Evolutionary conservation across 2,888 invertebrate species (phyloP).

Genomic region (Cetonia aurata): DNA sequence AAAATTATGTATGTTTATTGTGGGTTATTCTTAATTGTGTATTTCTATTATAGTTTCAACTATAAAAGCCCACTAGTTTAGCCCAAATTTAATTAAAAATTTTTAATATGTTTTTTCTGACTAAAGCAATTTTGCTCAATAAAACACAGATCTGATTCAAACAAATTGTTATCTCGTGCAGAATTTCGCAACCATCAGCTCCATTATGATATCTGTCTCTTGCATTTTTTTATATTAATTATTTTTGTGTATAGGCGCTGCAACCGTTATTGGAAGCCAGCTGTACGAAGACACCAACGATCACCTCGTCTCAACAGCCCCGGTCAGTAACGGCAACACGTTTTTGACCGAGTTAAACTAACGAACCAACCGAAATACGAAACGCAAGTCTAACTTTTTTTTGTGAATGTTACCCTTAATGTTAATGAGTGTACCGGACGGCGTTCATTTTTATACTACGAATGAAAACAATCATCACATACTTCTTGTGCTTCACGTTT

Average conservation of each 20-base stretch:
- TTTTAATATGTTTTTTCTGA: not conserved
- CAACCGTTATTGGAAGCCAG: conserved; percentile 63
- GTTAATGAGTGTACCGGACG: conserved; percentile 36
- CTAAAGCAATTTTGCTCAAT: too few species aligned
- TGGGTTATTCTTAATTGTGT: too few species aligned
- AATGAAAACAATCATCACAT: not conserved
- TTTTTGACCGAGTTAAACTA: conserved; percentile 65
- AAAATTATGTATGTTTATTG: too few species aligned
- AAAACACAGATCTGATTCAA: too few species aligned
- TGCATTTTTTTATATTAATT: conserved; percentile 46
- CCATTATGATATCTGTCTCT: not conserved
- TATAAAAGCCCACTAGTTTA: not conserved
- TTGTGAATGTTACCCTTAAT: conserved; percentile 46
- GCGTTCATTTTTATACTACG: conserved; percentile 3
- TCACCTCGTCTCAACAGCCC: conserved; percentile 61
- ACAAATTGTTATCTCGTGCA: too few species aligned
- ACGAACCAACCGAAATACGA: conserved; percentile 28
- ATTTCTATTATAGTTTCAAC: not conserved
- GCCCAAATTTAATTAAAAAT: too few species aligned
- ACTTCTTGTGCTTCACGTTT: conserved; percentile 7
- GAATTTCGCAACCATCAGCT: too few species aligned
- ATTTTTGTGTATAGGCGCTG: conserved; percentile 54
- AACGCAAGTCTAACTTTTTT: conserved; percentile 37
- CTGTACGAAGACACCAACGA: conserved; percentile 60
- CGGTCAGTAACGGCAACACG: conserved; percentile 66